phyloP scores from a whole-genome alignment of 1,140 invertebrate species.

The Diabrotica undecimpunctata region DNA sequence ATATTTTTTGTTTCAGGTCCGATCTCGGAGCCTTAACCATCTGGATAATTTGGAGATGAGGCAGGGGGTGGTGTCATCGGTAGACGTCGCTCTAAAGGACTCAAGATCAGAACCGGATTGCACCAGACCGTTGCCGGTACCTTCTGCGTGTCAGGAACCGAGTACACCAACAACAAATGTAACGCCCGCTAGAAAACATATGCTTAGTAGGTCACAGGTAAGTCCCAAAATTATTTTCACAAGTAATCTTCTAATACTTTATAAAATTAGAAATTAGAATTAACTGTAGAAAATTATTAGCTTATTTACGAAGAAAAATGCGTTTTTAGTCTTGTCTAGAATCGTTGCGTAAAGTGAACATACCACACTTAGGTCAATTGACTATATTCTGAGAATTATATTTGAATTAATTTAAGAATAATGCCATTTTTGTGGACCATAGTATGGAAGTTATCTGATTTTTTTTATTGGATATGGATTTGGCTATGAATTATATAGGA shows the following conservation, averaged over 20 bases:
- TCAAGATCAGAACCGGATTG: constrained; percentile 49
- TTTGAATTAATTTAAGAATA: no score
- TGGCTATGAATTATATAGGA: no score
- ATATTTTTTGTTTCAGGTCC: constrained; percentile 51
- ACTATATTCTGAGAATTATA: no score
- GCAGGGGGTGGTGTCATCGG: constrained; percentile 49
- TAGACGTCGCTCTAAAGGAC: constrained; percentile 42
- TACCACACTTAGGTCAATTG: no score
- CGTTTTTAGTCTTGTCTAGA: no score
- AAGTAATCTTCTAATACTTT: background rate
- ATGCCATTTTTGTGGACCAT: no score
- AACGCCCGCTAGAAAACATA: constrained; percentile 47
- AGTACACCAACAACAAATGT: constrained; percentile 32
- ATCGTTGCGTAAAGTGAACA: no score
- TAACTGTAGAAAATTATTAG: no score
- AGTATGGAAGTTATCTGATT: no score
- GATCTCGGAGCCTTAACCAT: constrained; percentile 61
- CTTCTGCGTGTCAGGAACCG: constrained; percentile 30
- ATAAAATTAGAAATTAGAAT: no score
- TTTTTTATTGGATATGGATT: no score
- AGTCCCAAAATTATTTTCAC: constrained; percentile 11
- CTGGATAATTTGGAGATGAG: constrained; percentile 58
- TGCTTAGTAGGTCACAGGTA: constrained; percentile 61
- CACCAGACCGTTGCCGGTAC: constrained; percentile 37
- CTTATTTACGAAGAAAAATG: no score